A percentile compares a stretch with the other conserved stretches of the same genome.
These are phyloP conservation scores for Glaucopsyche alexis DNA, from an alignment of 2,888 invertebrate genomes.

Conservation along the genomic window DNA sequence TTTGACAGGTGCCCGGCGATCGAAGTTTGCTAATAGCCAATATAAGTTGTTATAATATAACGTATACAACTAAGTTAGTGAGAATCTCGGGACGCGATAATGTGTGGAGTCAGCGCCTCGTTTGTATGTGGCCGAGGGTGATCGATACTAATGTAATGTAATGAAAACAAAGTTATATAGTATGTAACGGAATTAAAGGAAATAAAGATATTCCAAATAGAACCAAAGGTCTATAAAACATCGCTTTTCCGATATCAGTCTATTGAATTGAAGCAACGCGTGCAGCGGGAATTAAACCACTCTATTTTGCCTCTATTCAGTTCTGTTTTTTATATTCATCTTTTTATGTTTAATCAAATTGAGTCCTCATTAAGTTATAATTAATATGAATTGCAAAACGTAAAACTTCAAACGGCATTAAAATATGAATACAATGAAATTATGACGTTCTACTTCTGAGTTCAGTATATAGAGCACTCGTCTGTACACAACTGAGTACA, in stretches of 20 bases:
- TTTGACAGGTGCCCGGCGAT: neutral
- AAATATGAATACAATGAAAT: constrained; percentile 13
- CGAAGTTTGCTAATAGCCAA: neutral
- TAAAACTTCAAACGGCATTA: neutral
- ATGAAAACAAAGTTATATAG: too few species aligned
- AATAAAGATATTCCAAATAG: too few species aligned
- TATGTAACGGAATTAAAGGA: too few species aligned
- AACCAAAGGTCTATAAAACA: too few species aligned
- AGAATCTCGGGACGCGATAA: neutral
- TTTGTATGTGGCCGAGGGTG: neutral
- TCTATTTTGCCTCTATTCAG: neutral
- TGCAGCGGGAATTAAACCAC: neutral
- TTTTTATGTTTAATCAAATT: neutral
- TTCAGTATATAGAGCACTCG: neutral
- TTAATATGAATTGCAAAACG: constrained; percentile 10
- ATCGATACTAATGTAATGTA: neutral
- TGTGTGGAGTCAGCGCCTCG: neutral
- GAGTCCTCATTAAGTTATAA: neutral
- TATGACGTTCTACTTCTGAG: constrained; percentile 17
- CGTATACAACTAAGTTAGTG: neutral
- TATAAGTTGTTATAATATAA: neutral
- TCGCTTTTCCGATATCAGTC: too few species aligned
- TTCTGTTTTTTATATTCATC: neutral
- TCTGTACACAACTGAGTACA: neutral
- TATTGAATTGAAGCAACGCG: neutral